These are phyloP conservation scores for Magallana nippona DNA, from an alignment of 2,888 invertebrate species.

Conservation along the genomic window DNA sequence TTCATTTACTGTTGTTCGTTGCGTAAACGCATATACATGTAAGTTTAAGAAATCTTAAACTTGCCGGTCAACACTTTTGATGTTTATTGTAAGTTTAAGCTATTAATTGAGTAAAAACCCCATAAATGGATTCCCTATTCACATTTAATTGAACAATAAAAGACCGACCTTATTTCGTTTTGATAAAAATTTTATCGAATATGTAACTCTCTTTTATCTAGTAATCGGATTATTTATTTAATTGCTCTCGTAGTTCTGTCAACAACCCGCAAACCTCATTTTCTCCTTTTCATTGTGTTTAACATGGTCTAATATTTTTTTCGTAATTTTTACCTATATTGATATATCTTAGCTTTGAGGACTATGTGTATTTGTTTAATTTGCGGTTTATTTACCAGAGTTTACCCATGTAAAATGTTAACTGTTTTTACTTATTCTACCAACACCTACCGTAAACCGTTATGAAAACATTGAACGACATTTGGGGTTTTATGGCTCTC, in stretches of 20 bases:
- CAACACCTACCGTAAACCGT: background rate
- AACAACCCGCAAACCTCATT: background rate
- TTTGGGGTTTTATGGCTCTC: background rate
- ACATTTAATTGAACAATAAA: slow-evolving; percentile 23
- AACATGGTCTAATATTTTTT: slow-evolving; percentile 6
- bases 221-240: background rate
- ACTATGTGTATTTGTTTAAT: slow-evolving; percentile 9
- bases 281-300: background rate
- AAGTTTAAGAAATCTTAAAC: background rate
- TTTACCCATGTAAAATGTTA: slow-evolving; percentile 4
- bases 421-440: background rate
- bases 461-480: slow-evolving; percentile 5
- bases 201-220: background rate
- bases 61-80: background rate
- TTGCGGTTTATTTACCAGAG: slow-evolving; percentile 15
- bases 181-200: background rate
- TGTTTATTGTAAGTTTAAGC: no score
- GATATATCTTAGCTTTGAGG: slow-evolving; percentile 6
- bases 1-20: background rate
- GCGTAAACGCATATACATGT: background rate
- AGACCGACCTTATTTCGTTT: slow-evolving; percentile 2
- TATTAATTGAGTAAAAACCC: no score
- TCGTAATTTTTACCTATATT: slow-evolving; percentile 2
- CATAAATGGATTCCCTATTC: background rate
- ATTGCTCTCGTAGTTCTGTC: background rate